Evolutionary conservation across 1,140 invertebrate genomes (phyloP).

Genomic region (Papilio xuthus): DNA sequence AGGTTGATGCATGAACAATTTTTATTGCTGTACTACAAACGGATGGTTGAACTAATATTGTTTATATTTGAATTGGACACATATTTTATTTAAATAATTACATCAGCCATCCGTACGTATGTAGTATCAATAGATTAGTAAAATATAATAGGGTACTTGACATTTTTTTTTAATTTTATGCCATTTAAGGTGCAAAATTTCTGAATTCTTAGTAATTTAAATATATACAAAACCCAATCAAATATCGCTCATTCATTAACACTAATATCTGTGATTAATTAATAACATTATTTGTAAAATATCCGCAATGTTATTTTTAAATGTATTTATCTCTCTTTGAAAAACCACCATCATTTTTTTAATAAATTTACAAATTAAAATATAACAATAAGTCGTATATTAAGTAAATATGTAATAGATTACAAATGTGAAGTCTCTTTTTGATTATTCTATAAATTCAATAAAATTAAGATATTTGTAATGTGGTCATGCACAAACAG

Average conservation of each 20-base stretch:
- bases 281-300: slow-evolving; percentile 14
- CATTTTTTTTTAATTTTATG: slow-evolving; percentile 24
- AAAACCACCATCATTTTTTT: slow-evolving; percentile 11
- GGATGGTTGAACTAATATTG: not conserved
- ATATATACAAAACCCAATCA: slow-evolving; percentile 1
- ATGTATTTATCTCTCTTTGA: slow-evolving; percentile 11
- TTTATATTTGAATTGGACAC: not conserved
- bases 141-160: slow-evolving; percentile 31
- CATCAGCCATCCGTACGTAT: not conserved
- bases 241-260: slow-evolving; percentile 12
- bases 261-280: slow-evolving; percentile 29
- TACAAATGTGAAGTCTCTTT: slow-evolving; percentile 31
- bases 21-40: slow-evolving; percentile 22
- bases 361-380: not conserved
- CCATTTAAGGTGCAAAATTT: slow-evolving; percentile 8
- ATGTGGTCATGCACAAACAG: slow-evolving; percentile 25
- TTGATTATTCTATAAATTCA: slow-evolving; percentile 24
- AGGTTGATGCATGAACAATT: slow-evolving; percentile 23
- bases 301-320: slow-evolving; percentile 23
- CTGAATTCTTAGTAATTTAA: slow-evolving; percentile 10
- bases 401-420: slow-evolving; percentile 6
- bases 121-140: not conserved
- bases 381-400: not conserved
- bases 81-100: slow-evolving; percentile 2
- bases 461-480: slow-evolving; percentile 13